Conservation (phyloP, 1,140 invertebrate genomes). For the Nilaparvata lugens region DNA sequence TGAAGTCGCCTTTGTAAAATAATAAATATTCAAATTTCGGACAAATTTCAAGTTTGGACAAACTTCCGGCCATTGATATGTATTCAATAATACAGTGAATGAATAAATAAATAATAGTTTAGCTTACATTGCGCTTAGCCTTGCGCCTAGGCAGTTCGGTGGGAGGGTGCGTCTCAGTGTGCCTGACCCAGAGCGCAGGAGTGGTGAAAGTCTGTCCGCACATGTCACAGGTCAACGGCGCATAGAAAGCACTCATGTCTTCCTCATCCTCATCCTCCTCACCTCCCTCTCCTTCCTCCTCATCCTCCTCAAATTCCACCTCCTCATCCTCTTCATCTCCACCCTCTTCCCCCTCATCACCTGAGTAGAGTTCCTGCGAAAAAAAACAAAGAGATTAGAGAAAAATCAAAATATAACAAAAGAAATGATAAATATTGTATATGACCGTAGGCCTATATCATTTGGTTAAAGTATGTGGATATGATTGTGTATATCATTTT, state of each 20-base stretch:
- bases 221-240: conserved; percentile 67
- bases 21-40: too few species aligned
- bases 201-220: conserved; percentile 74
- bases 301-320: conserved; percentile 38
- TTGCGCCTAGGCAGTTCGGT: conserved; percentile 25
- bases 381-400: not conserved
- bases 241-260: conserved; percentile 38
- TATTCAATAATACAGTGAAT: too few species aligned
- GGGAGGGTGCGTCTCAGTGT: conserved; percentile 47
- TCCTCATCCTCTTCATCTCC: conserved; percentile 25
- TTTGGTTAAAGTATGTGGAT: too few species aligned
- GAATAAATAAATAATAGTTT: too few species aligned
- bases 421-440: too few species aligned
- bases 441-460: too few species aligned
- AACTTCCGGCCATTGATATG: too few species aligned
- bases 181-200: conserved; percentile 69
- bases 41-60: too few species aligned
- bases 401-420: not conserved
- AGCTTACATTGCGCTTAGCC: conserved; percentile 18
- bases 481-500: too few species aligned
- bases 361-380: conserved; percentile 30
- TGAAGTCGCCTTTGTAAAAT: too few species aligned
- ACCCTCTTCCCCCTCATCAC: not conserved
- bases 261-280: conserved; percentile 30
- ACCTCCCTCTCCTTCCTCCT: conserved; percentile 39